Evolutionary conservation across 2,888 invertebrate genomes (phyloP), one percentile per base, ranked within the genome.

Genomic region (Mycalesis mineus): DNA sequence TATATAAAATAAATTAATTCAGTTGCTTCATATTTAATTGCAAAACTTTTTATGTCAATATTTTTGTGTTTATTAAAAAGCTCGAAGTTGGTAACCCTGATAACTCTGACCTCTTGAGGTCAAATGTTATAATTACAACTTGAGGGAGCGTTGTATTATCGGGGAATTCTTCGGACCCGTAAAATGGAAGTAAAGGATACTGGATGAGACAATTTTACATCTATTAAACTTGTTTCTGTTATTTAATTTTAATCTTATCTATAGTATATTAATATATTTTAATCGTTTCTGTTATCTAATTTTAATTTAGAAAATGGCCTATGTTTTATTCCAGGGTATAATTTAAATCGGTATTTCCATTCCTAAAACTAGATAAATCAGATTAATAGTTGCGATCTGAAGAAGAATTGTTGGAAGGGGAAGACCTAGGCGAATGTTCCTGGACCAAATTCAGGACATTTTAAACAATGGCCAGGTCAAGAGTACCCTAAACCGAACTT

Each of bases 81-180:
- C 4, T 45, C 37, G 11, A n/a, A n/a, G 37, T 49, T 49, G 49
- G 2, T 36, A 49, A 28, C 39, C 49, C 49, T 39, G 7, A 28
- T 13, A 22, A 13, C 5, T 13, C 9, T 39, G 51, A 51, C 11
- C 40, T 41, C 28, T 14, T 22, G 41, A 29, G 56, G 37, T 60
- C 56, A 56, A 52, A 56, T 48, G 33, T 48, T 42, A 53, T 47
- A 22, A 56, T 47, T n/a, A 22, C n/a, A 49, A 41, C 14, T 29
- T 8, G 31, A 40, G 31, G 37, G 28, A 49, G 13, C 51, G 29
- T 15, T 51, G 51, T 40, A 41, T 51, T 51, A 51, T 51, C 56
- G 60, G 60, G 56, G 56, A 60, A 60, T 31, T 56, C 49, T 49
- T 52, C n/a, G 11, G 9, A 28, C 44, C 37, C 14, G 28, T 54